These are phyloP conservation scores for Labeo calbasu DNA, from an alignment of 2,797 vertebrate genomes.

Conservation along the genomic window DNA sequence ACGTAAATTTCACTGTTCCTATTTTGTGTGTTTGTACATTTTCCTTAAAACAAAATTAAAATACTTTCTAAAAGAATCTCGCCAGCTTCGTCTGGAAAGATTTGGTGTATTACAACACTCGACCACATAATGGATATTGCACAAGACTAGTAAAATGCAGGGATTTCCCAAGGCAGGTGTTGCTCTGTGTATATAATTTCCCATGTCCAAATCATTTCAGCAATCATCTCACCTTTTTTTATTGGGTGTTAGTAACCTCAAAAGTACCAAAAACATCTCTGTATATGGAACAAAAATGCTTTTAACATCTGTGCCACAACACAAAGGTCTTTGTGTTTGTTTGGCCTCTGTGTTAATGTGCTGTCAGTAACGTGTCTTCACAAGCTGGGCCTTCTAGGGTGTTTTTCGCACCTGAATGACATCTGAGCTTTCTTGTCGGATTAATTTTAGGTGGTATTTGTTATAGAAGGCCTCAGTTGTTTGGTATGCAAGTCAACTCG, in stretches of 20 bases:
- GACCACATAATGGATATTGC: slow-evolving; percentile 18
- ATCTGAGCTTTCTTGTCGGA: neutral
- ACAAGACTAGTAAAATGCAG: slow-evolving; percentile 15
- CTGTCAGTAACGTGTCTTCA: neutral
- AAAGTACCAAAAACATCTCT: neutral
- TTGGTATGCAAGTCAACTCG: neutral
- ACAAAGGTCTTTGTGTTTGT: neutral
- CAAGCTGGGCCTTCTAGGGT: neutral
- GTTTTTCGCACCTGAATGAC: slow-evolving; percentile 11
- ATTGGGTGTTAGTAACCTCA: neutral
- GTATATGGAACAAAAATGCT: neutral
- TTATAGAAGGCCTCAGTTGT: neutral
- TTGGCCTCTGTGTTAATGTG: neutral
- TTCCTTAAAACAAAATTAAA: neutral
- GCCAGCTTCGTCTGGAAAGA: slow-evolving; percentile 31
- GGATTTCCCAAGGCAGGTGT: slow-evolving; percentile 19
- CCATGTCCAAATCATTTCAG: slow-evolving; percentile 16
- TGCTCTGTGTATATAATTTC: slow-evolving; percentile 37
- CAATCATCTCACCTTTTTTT: slow-evolving; percentile 29
- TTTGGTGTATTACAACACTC: slow-evolving; percentile 26
- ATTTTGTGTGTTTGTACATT: neutral
- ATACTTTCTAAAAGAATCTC: slow-evolving; percentile 26
- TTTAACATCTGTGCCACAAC: slow-evolving; percentile 14
- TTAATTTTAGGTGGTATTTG: neutral
- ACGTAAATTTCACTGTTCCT: neutral